Evolutionary conservation across 2,113 vertebrate genomes (phyloP), one percentile per base, ranked within the genome.

Genomic region (Podocnemis expansa): DNA sequence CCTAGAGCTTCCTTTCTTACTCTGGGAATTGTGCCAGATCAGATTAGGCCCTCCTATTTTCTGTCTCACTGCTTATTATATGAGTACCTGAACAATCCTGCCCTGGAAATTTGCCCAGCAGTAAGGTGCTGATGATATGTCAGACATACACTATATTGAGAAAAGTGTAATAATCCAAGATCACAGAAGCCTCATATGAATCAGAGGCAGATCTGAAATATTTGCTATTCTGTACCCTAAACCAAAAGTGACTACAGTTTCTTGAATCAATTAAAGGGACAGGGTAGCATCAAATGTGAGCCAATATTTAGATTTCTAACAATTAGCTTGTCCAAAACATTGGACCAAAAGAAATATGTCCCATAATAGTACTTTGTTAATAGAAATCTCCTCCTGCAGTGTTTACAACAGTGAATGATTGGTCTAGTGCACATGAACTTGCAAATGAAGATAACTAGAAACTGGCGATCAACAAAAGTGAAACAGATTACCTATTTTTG

Each of bases 21-120:
- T 92, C 93, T 5, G 60, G 97, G 97, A 96, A 84, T 10, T 8
- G 22, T 63, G 96, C 98, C 98, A 98, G 93, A 98, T 98, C 96
- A 96, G 97, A 97, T 75, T 89, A 96, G 84, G 76, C 31, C 16
- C 86, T 97, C 95, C 98, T 76, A 5, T 93, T 91, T 97, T 93
- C 96, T 97, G 5, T 1, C 80, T 94, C 76, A 38, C 96, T 93
- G 95, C 98, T 97, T 96, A 97, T 96, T 96, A 97, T 96, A 97
- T 94, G 95, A 88, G 85, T 88, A 96, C 87, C 55, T 82, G 95
- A 82, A 76, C 90, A 91, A 87, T 75, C 88, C 89, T 2, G 95
- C 92, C 86, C 96, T 82, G 91, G 94, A 92, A 96, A 82, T 93
- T 97, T 89, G 60, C 90, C 96, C 94, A 94, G 95, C 95, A 97